phyloP scores from a whole-genome alignment of 2,797 vertebrate genomes.

The Myoxocephalus aenaeus region DNA sequence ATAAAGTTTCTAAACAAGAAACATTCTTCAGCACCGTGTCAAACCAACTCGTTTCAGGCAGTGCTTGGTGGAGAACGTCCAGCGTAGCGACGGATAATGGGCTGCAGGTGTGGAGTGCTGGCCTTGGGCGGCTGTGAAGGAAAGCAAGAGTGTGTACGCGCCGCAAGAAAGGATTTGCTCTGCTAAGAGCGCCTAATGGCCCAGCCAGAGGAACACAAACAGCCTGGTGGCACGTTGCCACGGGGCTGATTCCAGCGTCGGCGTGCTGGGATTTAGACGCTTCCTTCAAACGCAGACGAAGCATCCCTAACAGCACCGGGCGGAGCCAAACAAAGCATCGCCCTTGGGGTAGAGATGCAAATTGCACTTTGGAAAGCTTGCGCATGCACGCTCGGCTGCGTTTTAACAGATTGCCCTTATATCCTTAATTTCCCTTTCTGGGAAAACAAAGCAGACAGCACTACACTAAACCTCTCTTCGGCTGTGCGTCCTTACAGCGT shows the following conservation, averaged over 20 bases:
- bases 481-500: slow-evolving; percentile 26
- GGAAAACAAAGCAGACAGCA: slow-evolving; percentile 31
- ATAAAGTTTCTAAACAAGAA: not conserved
- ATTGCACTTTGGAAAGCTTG: slow-evolving; percentile 35
- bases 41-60: slow-evolving; percentile 6
- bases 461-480: slow-evolving; percentile 21
- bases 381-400: slow-evolving; percentile 33
- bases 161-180: slow-evolving; percentile 57
- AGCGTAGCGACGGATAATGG: slow-evolving; percentile 21
- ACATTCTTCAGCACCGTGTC: not conserved
- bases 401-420: slow-evolving; percentile 48
- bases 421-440: slow-evolving; percentile 39
- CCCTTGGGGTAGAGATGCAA: slow-evolving; percentile 41
- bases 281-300: slow-evolving; percentile 51
- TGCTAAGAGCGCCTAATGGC: slow-evolving; percentile 49
- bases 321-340: slow-evolving; percentile 12
- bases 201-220: slow-evolving; percentile 44
- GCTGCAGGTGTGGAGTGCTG: slow-evolving; percentile 49
- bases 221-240: slow-evolving; percentile 48
- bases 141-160: slow-evolving; percentile 32
- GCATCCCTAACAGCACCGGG: slow-evolving; percentile 22
- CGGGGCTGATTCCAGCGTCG: slow-evolving; percentile 39
- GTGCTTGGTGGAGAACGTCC: slow-evolving; percentile 2
- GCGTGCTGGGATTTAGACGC: slow-evolving; percentile 37
- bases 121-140: slow-evolving; percentile 40